Conservation (phyloP, 2,113 vertebrate genomes). For the Nesospiza acunhae region DNA sequence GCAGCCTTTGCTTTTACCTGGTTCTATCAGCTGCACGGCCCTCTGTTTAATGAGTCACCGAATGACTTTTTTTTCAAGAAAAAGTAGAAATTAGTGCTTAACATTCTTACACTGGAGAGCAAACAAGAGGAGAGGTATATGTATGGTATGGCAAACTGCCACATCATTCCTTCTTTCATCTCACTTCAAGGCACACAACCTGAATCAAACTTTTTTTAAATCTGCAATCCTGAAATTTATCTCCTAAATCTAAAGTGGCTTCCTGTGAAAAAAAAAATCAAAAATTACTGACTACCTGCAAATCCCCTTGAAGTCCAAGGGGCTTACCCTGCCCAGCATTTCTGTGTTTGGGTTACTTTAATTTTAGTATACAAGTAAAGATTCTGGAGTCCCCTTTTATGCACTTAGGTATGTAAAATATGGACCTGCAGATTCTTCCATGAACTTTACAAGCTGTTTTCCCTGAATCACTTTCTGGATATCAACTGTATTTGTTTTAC, state of each 20-base stretch:
- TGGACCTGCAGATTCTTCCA: not conserved
- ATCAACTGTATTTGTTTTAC: not conserved
- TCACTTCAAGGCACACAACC: not conserved
- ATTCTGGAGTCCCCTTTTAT: not conserved
- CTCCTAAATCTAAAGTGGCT: not conserved
- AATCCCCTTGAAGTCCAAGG: not conserved
- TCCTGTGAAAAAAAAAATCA: not conserved
- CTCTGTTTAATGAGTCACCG: not conserved
- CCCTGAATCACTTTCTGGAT: not conserved
- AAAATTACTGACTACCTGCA: not conserved
- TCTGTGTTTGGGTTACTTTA: not conserved
- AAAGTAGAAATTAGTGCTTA: not conserved
- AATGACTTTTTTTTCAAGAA: not conserved
- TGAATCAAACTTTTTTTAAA: not conserved
- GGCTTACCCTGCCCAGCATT: not conserved
- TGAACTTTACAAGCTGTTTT: not conserved
- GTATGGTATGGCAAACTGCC: not conserved
- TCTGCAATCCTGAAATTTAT: not conserved
- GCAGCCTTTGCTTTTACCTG: not conserved
- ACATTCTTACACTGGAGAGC: not conserved
- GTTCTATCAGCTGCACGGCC: not conserved
- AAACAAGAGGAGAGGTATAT: not conserved
- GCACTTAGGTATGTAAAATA: not conserved
- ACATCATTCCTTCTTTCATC: not conserved
- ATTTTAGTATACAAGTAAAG: not conserved